These are phyloP conservation scores for Macrobrachium rosenbergii DNA, from an alignment of 1,140 invertebrate genomes.

Conservation along the genomic window DNA sequence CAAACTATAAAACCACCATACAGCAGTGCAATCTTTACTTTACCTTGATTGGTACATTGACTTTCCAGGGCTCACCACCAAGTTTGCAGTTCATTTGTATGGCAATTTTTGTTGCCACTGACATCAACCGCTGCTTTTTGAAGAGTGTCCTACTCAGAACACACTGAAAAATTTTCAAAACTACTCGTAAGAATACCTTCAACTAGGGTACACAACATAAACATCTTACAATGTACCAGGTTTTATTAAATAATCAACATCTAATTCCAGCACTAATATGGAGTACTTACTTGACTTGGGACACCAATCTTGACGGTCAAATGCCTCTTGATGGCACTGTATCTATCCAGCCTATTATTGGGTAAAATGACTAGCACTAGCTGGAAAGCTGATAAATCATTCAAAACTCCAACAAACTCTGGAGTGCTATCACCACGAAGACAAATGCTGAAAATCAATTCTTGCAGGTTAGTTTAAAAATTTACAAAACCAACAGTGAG, in stretches of 20 bases:
- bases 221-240: slow-evolving; percentile 5
- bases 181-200: too few species aligned
- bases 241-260: background rate
- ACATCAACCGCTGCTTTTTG: slow-evolving; percentile 71
- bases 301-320: slow-evolving; percentile 48
- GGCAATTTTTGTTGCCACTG: slow-evolving; percentile 85
- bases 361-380: slow-evolving; percentile 39
- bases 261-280: background rate
- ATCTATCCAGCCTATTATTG: slow-evolving; percentile 41
- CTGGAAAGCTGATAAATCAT: slow-evolving; percentile 24
- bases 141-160: slow-evolving; percentile 49
- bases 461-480: background rate
- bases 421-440: slow-evolving; percentile 38
- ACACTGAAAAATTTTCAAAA: slow-evolving; percentile 35
- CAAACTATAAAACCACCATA: too few species aligned
- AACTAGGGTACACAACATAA: background rate
- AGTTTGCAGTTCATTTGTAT: slow-evolving; percentile 77
- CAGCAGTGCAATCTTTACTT: background rate
- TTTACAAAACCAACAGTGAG: background rate
- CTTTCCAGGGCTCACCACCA: slow-evolving; percentile 75
- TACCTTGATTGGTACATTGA: slow-evolving; percentile 71
- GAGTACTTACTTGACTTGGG: slow-evolving; percentile 45
- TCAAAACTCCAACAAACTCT: slow-evolving; percentile 39
- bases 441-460: slow-evolving; percentile 10
- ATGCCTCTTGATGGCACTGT: slow-evolving; percentile 52